Percentiles rank a stretch among this genome's conserved stretches.
These are phyloP conservation scores for Coelopa pilipes DNA, from an alignment of 2,888 invertebrate genomes.

Conservation along the genomic window DNA sequence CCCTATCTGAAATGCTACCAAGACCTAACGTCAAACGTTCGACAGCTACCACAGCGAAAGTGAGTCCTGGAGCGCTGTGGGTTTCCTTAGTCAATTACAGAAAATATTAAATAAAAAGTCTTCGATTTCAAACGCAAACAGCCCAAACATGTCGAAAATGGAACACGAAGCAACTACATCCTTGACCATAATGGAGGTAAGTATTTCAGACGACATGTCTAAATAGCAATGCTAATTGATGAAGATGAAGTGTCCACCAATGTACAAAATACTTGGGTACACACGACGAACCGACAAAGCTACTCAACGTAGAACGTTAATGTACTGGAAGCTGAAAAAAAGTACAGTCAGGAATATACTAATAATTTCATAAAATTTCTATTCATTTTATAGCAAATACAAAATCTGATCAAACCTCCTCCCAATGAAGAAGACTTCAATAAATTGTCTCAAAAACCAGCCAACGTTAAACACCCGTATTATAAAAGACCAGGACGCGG, in stretches of 20 bases:
- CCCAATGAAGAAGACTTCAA: slow-evolving; percentile 79
- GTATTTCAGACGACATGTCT: slow-evolving; percentile 55
- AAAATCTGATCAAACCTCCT: slow-evolving; percentile 89
- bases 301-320: slow-evolving; percentile 1
- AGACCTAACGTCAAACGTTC: slow-evolving; percentile 25
- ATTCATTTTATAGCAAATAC: slow-evolving; percentile 76
- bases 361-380: background rate
- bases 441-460: slow-evolving; percentile 67
- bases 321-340: slow-evolving; percentile 14
- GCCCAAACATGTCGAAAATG: slow-evolving; percentile 70
- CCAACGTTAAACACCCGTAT: slow-evolving; percentile 81
- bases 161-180: slow-evolving; percentile 83
- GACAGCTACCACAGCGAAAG: slow-evolving; percentile 21
- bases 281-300: slow-evolving; percentile 19
- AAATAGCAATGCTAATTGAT: too few species aligned
- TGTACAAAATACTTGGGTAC: slow-evolving; percentile 22
- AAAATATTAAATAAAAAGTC: slow-evolving; percentile 24
- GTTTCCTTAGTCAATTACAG: slow-evolving; percentile 33
- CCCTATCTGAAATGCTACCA: slow-evolving; percentile 17
- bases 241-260: slow-evolving; percentile 2
- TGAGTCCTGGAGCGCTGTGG: slow-evolving; percentile 20
- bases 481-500: slow-evolving; percentile 88
- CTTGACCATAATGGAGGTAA: slow-evolving; percentile 88
- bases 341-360: slow-evolving; percentile 35
- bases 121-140: slow-evolving; percentile 26